Evolutionary conservation across 2,113 vertebrate species (phyloP).

Genomic region (Potamarius usumacintae): DNA sequence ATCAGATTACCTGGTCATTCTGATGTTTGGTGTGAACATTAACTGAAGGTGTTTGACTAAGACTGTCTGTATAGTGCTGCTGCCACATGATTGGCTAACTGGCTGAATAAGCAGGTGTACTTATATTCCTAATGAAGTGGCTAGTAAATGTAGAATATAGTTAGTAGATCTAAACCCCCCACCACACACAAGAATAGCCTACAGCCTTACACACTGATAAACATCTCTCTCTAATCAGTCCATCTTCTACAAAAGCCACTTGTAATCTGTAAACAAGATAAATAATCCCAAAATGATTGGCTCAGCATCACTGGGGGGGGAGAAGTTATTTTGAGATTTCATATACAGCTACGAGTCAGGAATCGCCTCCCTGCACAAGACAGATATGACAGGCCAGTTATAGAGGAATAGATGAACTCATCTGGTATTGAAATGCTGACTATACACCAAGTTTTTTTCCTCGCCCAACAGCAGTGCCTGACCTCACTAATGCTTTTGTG

Average conservation of each 20-base stretch:
- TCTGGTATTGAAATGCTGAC: background rate
- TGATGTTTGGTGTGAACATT: background rate
- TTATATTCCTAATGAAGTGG: background rate
- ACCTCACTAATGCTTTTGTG: too few species aligned
- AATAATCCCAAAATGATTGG: background rate
- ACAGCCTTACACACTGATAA: background rate
- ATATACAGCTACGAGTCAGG: slow-evolving; percentile 11
- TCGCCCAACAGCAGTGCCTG: too few species aligned
- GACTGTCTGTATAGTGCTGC: background rate
- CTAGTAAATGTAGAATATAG: background rate
- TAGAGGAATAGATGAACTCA: background rate
- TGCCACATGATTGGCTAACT: background rate
- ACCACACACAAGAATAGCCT: background rate
- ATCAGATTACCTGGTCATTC: background rate
- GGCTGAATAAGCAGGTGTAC: background rate
- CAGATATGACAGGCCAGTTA: slow-evolving; percentile 4
- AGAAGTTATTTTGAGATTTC: slow-evolving; percentile 11
- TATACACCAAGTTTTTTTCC: too few species aligned
- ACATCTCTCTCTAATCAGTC: background rate
- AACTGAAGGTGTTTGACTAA: background rate
- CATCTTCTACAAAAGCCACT: too few species aligned
- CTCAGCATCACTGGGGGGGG: background rate
- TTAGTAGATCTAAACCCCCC: too few species aligned
- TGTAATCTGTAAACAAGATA: too few species aligned
- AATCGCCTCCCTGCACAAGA: background rate